Conservation (phyloP, 2,888 invertebrate species). For the Rosalia funebris region DNA sequence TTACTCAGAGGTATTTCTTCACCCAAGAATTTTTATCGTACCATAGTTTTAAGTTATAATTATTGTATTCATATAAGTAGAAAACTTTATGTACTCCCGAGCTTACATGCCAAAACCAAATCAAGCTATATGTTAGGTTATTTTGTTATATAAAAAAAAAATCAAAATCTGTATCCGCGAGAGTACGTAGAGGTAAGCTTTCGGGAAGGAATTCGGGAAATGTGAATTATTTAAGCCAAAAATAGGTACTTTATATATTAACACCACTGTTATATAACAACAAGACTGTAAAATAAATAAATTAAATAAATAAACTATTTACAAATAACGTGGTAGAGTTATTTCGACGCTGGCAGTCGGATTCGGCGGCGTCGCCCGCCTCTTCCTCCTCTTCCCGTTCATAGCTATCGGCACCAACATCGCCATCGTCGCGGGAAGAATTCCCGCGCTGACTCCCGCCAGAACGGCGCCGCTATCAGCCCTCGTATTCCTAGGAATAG, state of each 20-base stretch:
- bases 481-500: conserved; percentile 42
- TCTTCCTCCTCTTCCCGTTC: conserved; percentile 65
- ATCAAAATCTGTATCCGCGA: conserved; percentile 14
- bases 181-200: conserved; percentile 23
- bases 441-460: conserved; percentile 80
- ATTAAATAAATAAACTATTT: conserved; percentile 35
- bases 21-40: too few species aligned
- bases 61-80: too few species aligned
- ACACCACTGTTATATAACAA: conserved; percentile 22
- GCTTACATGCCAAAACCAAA: conserved; percentile 26
- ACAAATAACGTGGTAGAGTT: conserved; percentile 30
- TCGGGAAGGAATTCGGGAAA: conserved; percentile 28
- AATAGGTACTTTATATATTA: conserved; percentile 24
- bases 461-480: conserved; percentile 72
- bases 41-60: too few species aligned
- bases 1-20: too few species aligned
- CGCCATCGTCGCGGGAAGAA: conserved; percentile 84
- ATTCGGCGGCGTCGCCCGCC: conserved; percentile 12
- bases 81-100: conserved; percentile 42
- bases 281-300: conserved; percentile 38
- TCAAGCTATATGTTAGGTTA: neutral
- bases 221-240: conserved; percentile 30
- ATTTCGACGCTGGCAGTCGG: conserved; percentile 27
- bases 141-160: conserved; percentile 6
- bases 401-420: conserved; percentile 83